Conservation (phyloP, 1,140 invertebrate genomes). For the Diabrotica undecimpunctata region DNA sequence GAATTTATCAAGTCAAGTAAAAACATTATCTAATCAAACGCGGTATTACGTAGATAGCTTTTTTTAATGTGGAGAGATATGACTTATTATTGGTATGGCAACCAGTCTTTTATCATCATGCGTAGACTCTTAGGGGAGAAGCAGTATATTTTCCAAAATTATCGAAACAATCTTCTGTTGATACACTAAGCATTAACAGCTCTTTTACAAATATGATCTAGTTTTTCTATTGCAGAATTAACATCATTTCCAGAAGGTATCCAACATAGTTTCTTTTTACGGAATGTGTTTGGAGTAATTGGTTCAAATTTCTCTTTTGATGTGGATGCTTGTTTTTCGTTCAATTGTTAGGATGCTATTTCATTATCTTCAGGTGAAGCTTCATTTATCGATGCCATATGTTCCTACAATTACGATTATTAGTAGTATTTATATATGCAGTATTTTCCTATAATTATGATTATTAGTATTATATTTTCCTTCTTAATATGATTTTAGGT, state of each 20-base stretch:
- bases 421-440: too few species aligned
- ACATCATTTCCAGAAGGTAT: constrained; percentile 21
- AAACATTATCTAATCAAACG: too few species aligned
- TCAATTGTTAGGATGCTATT: constrained; percentile 14
- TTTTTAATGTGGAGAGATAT: too few species aligned
- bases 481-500: too few species aligned
- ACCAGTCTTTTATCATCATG: too few species aligned
- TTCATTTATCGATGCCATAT: constrained; percentile 15
- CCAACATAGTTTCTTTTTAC: constrained; percentile 18
- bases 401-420: too few species aligned
- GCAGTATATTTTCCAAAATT: constrained; percentile 20
- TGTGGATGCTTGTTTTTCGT: constrained; percentile 19
- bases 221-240: constrained; percentile 21
- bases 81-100: too few species aligned
- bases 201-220: constrained; percentile 18
- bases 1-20: too few species aligned
- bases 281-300: constrained; percentile 7
- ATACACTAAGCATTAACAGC: constrained; percentile 13
- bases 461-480: too few species aligned
- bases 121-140: too few species aligned
- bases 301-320: constrained; percentile 14
- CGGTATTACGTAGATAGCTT: too few species aligned
- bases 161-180: constrained; percentile 23
- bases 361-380: constrained; percentile 14
- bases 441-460: too few species aligned